Percentiles rank a stretch among this genome's conserved stretches.
Conservation (phyloP, 1,140 invertebrate genomes). For the Polyergus mexicanus region DNA sequence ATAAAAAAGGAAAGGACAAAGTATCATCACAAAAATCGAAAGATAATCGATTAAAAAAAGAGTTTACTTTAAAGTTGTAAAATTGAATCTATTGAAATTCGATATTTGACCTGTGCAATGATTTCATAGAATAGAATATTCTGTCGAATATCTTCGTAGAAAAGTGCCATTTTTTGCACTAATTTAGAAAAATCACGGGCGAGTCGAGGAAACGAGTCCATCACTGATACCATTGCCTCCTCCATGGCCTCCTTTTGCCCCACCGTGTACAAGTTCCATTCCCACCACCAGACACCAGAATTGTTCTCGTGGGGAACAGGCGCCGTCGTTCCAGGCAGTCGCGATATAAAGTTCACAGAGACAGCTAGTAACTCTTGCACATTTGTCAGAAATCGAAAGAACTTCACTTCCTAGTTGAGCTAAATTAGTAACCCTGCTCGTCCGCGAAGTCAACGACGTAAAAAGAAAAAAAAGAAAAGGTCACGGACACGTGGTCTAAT, state of each 20-base stretch:
- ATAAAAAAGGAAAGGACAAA: background rate
- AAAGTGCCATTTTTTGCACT: background rate
- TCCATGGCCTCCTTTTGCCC: conserved; percentile 69
- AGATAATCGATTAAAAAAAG: background rate
- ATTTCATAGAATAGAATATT: background rate
- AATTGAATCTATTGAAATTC: background rate
- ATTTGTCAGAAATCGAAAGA: background rate
- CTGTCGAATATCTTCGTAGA: background rate
- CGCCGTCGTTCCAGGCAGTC: conserved; percentile 69
- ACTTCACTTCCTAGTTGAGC: background rate
- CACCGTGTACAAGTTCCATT: conserved; percentile 35
- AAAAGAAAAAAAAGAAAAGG: conserved; percentile 1
- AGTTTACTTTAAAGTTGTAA: background rate
- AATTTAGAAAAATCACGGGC: background rate
- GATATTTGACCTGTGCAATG: background rate
- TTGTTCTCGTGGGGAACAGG: conserved; percentile 64
- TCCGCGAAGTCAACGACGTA: background rate
- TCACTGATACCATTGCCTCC: conserved; percentile 60
- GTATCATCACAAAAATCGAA: background rate
- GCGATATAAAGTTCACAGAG: conserved; percentile 77
- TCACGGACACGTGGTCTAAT: conserved; percentile 13
- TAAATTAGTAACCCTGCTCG: background rate
- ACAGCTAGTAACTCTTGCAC: conserved; percentile 36
- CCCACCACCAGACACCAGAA: conserved; percentile 21
- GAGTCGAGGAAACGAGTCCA: conserved; percentile 33